These are phyloP conservation scores for Cyrtorhinus lividipennis DNA, from an alignment of 1,140 invertebrate species.

Conservation along the genomic window DNA sequence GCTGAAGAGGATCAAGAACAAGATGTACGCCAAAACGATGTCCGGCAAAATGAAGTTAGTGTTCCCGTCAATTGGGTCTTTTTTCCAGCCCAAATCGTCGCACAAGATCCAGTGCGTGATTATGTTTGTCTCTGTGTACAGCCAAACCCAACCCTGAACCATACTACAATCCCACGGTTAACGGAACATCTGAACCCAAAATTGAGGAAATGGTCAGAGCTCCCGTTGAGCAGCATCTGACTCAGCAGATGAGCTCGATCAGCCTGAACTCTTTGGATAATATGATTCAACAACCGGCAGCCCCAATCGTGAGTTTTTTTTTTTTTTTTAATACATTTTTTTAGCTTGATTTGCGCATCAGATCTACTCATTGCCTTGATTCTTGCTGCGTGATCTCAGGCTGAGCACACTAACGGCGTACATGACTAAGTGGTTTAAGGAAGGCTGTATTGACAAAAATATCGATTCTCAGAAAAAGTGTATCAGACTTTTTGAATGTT, in stretches of 20 bases:
- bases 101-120: not conserved
- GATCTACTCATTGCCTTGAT: too few species aligned
- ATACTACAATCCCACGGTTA: conserved; percentile 26
- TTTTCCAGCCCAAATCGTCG: not conserved
- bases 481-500: too few species aligned
- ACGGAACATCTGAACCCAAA: conserved; percentile 17
- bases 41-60: conserved; percentile 1
- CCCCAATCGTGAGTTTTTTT: not conserved
- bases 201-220: conserved; percentile 25
- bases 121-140: not conserved
- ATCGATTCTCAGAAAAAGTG: too few species aligned
- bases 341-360: too few species aligned
- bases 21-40: conserved; percentile 17
- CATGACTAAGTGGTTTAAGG: not conserved
- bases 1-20: conserved; percentile 43
- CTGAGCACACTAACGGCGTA: too few species aligned
- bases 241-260: conserved; percentile 28
- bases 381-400: too few species aligned
- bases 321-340: not conserved
- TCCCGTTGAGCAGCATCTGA: conserved; percentile 28
- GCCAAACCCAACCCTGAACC: conserved; percentile 20
- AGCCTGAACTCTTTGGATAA: conserved; percentile 20
- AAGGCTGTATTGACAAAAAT: not conserved
- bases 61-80: not conserved
- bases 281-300: conserved; percentile 14